Conservation (phyloP, 2,113 vertebrate species). For the Uria lomvia region DNA sequence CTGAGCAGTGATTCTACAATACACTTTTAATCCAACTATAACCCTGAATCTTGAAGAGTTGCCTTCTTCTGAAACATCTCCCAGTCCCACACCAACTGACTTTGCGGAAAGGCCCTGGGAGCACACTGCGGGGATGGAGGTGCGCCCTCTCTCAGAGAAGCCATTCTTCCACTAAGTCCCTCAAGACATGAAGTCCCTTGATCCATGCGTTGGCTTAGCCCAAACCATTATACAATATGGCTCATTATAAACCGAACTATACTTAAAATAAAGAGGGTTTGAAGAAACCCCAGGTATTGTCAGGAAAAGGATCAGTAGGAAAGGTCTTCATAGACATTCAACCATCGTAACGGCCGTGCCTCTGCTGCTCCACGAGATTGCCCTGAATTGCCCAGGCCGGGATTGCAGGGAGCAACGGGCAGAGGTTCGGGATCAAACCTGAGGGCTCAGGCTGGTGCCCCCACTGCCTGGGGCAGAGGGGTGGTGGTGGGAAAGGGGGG, state of each 20-base stretch:
- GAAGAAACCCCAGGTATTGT: background rate
- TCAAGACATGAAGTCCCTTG: background rate
- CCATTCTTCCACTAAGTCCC: background rate
- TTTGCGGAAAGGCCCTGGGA: background rate
- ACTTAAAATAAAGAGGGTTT: background rate
- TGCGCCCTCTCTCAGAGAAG: background rate
- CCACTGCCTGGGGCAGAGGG: background rate
- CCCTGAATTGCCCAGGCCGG: background rate
- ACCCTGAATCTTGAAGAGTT: background rate
- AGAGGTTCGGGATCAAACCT: background rate
- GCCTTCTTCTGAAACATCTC: background rate
- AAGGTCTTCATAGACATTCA: background rate
- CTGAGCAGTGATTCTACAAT: background rate
- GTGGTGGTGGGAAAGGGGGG: fast-evolving
- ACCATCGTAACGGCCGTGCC: background rate
- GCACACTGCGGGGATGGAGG: fast-evolving
- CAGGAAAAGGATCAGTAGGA: background rate
- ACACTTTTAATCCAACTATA: background rate
- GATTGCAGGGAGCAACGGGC: background rate
- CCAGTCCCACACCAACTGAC: background rate
- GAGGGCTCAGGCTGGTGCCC: background rate
- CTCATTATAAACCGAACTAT: background rate
- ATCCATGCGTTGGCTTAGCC: background rate
- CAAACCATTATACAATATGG: fast-evolving
- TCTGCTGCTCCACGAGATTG: background rate